Evolutionary conservation across 2,113 vertebrate species (phyloP).

Genomic region (Mastomys natalensis): DNA sequence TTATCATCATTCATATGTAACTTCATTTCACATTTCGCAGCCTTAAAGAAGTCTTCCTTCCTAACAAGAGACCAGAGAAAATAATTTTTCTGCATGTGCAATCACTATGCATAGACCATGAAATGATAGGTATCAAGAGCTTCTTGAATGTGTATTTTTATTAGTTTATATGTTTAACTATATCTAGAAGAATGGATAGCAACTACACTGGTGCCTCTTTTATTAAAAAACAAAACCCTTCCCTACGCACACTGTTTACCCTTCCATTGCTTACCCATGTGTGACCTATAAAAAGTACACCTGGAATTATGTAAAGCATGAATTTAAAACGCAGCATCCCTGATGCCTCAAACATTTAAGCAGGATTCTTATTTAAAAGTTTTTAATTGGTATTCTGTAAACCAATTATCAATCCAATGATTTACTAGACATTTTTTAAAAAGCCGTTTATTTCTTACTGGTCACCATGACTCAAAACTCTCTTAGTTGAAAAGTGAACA

Average conservation of each 20-base stretch:
- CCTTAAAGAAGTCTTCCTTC: slow-evolving; percentile 18
- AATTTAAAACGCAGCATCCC: slow-evolving; percentile 35
- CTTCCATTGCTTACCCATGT: slow-evolving; percentile 17
- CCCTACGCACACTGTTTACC: not conserved
- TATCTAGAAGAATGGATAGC: not conserved
- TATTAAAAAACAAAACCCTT: too few relatives aligned
- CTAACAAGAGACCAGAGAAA: not conserved
- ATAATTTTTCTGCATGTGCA: slow-evolving; percentile 32
- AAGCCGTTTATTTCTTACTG: not conserved
- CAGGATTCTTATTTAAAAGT: not conserved
- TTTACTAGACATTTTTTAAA: slow-evolving; percentile 42
- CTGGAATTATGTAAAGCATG: not conserved
- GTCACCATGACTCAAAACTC: slow-evolving; percentile 29
- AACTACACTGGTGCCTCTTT: not conserved
- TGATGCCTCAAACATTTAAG: slow-evolving; percentile 10
- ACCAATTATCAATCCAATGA: not conserved
- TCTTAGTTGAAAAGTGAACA: slow-evolving; percentile 28
- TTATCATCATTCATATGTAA: slow-evolving; percentile 33
- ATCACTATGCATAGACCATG: slow-evolving; percentile 10
- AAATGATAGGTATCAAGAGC: not conserved
- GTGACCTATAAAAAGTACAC: not conserved
- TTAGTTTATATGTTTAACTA: not conserved
- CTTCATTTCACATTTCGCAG: not conserved
- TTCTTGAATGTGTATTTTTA: slow-evolving; percentile 33
- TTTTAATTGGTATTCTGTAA: not conserved